Conservation (phyloP, 1,140 invertebrate genomes). For the Drosophila melanogaster region Release_6_plus_ISO1_MT NT_037436.4:4568001-4568500, state of each 20-base stretch:
- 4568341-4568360: slow-evolving; percentile 43
- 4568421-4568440: slow-evolving; percentile 11
- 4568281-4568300: slow-evolving; percentile 60
- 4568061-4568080: slow-evolving; percentile 36
- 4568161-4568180: not conserved
- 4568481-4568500: slow-evolving; percentile 46
- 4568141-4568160: slow-evolving; percentile 71
- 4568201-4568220: slow-evolving; percentile 16
- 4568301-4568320: slow-evolving; percentile 54
- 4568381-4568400: slow-evolving; percentile 11
- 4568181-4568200: slow-evolving; percentile 22
- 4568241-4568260: not conserved
- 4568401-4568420: not conserved
- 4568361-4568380: slow-evolving; percentile 58
- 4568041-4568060: slow-evolving; percentile 64
- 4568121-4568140: slow-evolving; percentile 43
- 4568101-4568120: slow-evolving; percentile 28
- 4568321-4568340: slow-evolving; percentile 41
- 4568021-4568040: slow-evolving; percentile 65
- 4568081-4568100: slow-evolving; percentile 20
- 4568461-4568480: slow-evolving; percentile 55
- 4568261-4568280: slow-evolving; percentile 39
- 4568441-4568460: slow-evolving; percentile 59
- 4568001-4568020: slow-evolving; percentile 52
- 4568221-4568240: not conserved